Conservation (phyloP, 1,140 invertebrate genomes). For the Bombus vancouverensis region DNA sequence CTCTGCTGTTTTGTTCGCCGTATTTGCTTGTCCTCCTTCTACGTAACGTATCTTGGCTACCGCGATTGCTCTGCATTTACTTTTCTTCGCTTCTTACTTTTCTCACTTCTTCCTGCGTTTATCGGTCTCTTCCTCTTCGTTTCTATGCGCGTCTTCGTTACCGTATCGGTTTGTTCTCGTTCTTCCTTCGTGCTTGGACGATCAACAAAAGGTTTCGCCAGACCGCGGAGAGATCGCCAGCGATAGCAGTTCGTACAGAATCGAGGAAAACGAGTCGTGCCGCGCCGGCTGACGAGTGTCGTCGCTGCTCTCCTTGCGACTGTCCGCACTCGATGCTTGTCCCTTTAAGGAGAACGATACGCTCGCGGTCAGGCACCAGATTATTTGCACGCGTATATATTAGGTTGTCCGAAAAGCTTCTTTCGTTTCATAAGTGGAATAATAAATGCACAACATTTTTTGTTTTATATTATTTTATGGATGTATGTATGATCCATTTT, state of each 20-base stretch:
- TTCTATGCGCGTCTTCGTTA: not conserved
- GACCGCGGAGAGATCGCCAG: slow-evolving; percentile 29
- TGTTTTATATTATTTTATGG: no score
- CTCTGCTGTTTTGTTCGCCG: no score
- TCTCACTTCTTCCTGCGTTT: not conserved
- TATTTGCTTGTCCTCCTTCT: no score
- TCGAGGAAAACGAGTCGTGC: slow-evolving; percentile 14
- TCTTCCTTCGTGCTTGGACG: slow-evolving; percentile 3
- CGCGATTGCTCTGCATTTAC: not conserved
- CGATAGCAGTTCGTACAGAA: slow-evolving; percentile 42
- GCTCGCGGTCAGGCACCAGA: not conserved
- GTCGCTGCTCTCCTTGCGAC: not conserved
- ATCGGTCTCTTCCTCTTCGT: not conserved
- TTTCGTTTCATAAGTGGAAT: no score
- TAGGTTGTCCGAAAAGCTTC: no score
- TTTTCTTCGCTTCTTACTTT: not conserved
- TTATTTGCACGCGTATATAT: not conserved
- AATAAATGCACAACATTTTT: no score
- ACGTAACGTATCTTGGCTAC: no score
- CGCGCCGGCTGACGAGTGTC: not conserved
- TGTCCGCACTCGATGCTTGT: not conserved
- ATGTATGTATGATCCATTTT: no score
- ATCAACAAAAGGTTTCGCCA: slow-evolving; percentile 29
- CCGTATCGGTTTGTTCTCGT: not conserved
- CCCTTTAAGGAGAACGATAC: slow-evolving; percentile 31